Conservation (phyloP, 2,113 vertebrate species). For the Vimba vimba region DNA sequence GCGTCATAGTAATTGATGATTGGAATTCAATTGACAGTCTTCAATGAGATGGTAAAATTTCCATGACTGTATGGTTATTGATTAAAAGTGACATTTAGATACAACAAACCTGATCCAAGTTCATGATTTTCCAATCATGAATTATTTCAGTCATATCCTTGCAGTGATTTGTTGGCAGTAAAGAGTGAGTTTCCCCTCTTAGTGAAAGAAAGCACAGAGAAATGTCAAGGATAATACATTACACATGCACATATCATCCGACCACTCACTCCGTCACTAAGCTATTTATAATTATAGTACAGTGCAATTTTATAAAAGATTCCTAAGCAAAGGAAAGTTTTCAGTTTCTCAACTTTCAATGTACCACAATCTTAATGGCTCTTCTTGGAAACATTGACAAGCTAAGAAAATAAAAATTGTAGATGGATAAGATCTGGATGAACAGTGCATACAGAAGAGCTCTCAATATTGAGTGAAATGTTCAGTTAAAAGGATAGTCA, state of each 20-base stretch:
- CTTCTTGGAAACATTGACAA: conserved; percentile 23
- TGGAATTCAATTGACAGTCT: conserved; percentile 5
- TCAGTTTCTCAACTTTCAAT: conserved; percentile 51
- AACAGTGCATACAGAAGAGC: conserved; percentile 14
- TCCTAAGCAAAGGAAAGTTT: conserved; percentile 72
- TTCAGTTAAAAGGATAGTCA: neutral
- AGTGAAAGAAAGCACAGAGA: conserved; percentile 55
- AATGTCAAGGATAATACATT: conserved; percentile 58
- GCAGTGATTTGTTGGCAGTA: conserved; percentile 61
- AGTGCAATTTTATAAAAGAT: conserved; percentile 69
- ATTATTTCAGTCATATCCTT: conserved; percentile 18
- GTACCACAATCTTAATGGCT: conserved; percentile 43
- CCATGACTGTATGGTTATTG: neutral
- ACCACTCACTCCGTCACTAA: conserved; percentile 64
- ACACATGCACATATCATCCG: conserved; percentile 67
- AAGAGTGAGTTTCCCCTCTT: conserved; percentile 55
- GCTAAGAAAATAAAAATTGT: conserved; percentile 10
- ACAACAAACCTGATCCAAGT: conserved; percentile 16
- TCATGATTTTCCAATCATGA: neutral
- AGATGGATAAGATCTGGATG: neutral
- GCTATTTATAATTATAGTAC: conserved; percentile 76
- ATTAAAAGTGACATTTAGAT: neutral
- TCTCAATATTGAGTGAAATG: neutral
- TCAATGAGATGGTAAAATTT: neutral
- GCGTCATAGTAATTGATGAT: neutral